Percentiles rank a stretch among this genome's conserved stretches.
phyloP scores from a whole-genome alignment of 2,797 vertebrate genomes.

The Phrynocephalus forsythii region DNA sequence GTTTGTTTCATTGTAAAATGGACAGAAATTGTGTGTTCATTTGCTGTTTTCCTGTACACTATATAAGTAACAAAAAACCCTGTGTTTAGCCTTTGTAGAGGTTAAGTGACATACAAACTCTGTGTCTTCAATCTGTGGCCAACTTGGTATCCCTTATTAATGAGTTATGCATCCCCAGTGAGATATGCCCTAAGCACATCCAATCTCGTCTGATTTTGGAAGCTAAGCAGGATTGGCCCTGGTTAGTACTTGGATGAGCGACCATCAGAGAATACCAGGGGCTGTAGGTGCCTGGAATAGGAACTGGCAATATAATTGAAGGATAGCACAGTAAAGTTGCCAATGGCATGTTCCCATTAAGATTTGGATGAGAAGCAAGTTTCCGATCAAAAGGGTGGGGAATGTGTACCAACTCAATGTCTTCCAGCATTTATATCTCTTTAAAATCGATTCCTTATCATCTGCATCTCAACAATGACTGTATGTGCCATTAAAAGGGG shows the following conservation, averaged over 20 bases:
- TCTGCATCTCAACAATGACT: constrained; percentile 27
- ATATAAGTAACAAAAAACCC: background rate
- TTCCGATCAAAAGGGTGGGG: background rate
- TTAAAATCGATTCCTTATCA: constrained; percentile 28
- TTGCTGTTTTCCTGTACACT: constrained; percentile 31
- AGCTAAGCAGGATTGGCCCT: too few species aligned
- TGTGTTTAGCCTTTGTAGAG: constrained; percentile 3
- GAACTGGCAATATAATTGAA: background rate
- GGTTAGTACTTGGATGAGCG: too few species aligned
- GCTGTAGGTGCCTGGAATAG: too few species aligned
- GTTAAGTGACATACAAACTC: background rate
- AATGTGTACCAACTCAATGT: constrained; percentile 1
- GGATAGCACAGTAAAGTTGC: constrained; percentile 13
- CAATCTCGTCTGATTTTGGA: too few species aligned
- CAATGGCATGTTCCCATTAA: constrained; percentile 22
- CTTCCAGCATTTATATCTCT: constrained; percentile 12
- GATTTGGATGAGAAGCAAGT: background rate
- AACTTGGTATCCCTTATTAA: constrained; percentile 18
- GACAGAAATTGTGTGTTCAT: background rate
- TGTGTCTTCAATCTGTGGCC: constrained; percentile 28
- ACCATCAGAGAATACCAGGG: too few species aligned
- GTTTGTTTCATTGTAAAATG: constrained; percentile 7
- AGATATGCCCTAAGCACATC: background rate
- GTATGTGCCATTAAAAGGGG: constrained; percentile 48
- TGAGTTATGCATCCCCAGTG: background rate